A percentile compares a stretch with the other conserved stretches of the same genome.
Evolutionary conservation across 2,797 vertebrate species (phyloP).

Genomic region (Cyclura pinguis): DNA sequence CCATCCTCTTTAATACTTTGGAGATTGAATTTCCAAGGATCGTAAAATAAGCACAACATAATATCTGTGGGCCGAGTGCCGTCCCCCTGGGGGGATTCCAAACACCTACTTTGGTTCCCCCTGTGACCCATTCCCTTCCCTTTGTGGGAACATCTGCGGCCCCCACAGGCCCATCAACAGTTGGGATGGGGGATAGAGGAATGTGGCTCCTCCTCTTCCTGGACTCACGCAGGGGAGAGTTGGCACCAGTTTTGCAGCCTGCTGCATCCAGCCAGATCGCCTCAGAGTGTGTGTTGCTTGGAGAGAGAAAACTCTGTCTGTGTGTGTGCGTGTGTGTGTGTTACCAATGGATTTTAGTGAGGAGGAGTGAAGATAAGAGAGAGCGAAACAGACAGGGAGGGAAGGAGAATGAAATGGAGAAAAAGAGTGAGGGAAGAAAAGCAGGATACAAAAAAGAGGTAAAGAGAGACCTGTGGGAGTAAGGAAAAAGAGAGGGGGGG

Average conservation of each 20-base stretch:
- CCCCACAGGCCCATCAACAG: neutral
- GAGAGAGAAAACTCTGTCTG: neutral
- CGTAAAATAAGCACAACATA: neutral
- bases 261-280: neutral
- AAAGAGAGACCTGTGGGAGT: neutral
- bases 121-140: neutral
- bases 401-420: too few species aligned
- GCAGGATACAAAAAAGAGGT: neutral
- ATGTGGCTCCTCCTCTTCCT: neutral
- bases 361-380: neutral
- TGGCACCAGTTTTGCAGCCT: neutral
- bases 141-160: constrained; percentile 2
- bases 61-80: neutral
- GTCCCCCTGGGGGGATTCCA: neutral
- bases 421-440: neutral
- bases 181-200: neutral
- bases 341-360: neutral
- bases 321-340: neutral
- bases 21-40: neutral
- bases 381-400: neutral
- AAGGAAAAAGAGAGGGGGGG: neutral
- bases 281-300: constrained; percentile 1
- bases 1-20: neutral
- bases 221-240: neutral
- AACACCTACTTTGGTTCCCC: neutral